Conservation (phyloP, 2,113 vertebrate genomes). For the Perognathus longimembris region DNA sequence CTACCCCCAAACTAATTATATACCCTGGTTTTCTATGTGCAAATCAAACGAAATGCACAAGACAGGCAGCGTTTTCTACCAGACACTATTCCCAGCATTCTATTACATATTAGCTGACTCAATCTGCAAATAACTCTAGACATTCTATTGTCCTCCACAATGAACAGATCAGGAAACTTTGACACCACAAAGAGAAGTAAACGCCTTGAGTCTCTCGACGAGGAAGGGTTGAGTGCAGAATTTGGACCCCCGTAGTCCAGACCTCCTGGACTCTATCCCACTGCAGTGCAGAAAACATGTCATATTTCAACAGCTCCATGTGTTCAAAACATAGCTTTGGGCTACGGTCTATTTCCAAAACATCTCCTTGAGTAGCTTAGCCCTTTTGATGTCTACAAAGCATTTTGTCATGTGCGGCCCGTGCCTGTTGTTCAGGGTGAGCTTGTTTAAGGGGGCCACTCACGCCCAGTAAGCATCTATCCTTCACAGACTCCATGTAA, state of each 20-base stretch:
- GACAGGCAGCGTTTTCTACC: background rate
- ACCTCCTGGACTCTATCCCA: fast-evolving
- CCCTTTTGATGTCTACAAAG: background rate
- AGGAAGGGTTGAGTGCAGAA: background rate
- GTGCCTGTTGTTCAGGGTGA: background rate
- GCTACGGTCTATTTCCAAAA: background rate
- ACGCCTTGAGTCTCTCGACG: background rate
- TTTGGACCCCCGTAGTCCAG: background rate
- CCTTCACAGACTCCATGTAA: fast-evolving
- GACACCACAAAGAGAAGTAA: background rate
- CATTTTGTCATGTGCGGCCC: background rate
- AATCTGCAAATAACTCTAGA: background rate
- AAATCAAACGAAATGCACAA: background rate
- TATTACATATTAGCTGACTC: background rate
- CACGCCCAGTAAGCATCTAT: background rate
- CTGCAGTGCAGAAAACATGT: fast-evolving
- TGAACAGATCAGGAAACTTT: background rate
- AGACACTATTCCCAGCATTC: background rate
- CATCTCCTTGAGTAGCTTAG: background rate
- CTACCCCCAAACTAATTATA: background rate
- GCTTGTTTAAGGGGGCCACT: background rate
- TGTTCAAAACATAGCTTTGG: background rate
- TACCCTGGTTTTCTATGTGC: background rate
- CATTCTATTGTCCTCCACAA: background rate
- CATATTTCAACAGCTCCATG: background rate